Conservation (phyloP, 2,113 vertebrate genomes). For the Noctilio leporinus region DNA sequence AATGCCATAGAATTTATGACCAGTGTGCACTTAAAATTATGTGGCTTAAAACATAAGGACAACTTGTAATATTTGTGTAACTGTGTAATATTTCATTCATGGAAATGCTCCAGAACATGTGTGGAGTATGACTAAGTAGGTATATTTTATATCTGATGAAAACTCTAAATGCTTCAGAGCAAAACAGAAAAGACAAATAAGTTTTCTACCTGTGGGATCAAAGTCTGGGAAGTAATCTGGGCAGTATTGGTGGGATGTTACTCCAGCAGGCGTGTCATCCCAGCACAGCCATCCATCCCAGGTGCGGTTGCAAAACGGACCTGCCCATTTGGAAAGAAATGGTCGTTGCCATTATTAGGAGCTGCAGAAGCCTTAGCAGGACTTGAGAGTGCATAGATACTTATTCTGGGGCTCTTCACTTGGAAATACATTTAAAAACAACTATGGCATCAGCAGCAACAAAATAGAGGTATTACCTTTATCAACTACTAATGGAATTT, state of each 20-base stretch:
- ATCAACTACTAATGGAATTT: neutral
- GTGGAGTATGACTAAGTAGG: neutral
- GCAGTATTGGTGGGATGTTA: constrained; percentile 83
- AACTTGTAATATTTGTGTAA: neutral
- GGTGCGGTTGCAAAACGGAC: constrained; percentile 84
- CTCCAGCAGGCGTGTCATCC: constrained; percentile 89
- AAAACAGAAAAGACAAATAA: neutral
- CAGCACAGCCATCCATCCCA: constrained; percentile 98
- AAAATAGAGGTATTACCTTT: neutral
- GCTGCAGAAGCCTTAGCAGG: neutral
- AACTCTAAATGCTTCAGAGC: neutral
- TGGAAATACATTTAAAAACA: neutral
- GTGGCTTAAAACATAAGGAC: neutral
- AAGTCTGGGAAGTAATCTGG: constrained; percentile 95
- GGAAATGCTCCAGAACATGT: neutral
- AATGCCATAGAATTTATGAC: neutral
- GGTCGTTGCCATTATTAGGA: neutral
- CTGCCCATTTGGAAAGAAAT: constrained; percentile 73
- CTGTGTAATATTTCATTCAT: neutral
- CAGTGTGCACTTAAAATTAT: neutral
- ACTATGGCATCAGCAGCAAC: neutral
- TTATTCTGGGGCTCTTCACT: neutral
- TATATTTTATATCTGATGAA: neutral
- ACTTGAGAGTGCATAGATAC: neutral
- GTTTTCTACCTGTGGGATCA: constrained; percentile 87